Evolutionary conservation across 2,888 invertebrate genomes (phyloP).

Genomic region (Odontomyia ornata): DNA sequence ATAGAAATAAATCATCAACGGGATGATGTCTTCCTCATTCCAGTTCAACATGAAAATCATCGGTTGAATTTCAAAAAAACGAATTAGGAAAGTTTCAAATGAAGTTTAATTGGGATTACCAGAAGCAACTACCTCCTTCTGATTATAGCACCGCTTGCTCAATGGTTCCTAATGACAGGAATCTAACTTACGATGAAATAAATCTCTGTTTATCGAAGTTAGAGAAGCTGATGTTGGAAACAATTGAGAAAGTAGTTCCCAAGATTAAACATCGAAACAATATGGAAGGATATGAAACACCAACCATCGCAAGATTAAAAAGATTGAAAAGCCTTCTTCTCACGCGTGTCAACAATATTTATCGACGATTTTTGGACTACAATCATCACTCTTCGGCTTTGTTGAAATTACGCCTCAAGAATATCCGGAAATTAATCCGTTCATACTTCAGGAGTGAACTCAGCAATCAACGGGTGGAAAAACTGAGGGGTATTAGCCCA

Average conservation of each 20-base stretch:
- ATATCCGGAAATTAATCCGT: background rate
- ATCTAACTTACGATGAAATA: conserved; percentile 10
- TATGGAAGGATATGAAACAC: conserved; percentile 14
- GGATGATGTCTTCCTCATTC: background rate
- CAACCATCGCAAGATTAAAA: background rate
- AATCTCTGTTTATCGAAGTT: conserved; percentile 1
- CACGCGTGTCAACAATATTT: conserved; percentile 4
- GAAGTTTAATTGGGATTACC: background rate
- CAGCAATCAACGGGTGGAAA: conserved; percentile 4
- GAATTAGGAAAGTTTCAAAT: conserved; percentile 11
- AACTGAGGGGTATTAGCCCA: background rate
- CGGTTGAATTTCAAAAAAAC: background rate
- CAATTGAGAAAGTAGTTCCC: conserved; percentile 7
- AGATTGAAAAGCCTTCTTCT: conserved; percentile 6
- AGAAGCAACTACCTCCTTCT: background rate
- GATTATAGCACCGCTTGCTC: no score
- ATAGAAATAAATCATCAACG: background rate
- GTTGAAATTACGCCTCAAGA: background rate
- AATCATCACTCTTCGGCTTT: background rate
- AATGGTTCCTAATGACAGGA: conserved; percentile 15
- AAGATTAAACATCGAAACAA: conserved; percentile 3
- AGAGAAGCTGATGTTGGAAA: background rate
- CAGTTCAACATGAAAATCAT: background rate
- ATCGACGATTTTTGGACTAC: conserved; percentile 26
- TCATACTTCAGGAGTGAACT: conserved; percentile 1